A percentile compares a stretch with the other conserved stretches of the same genome.
Evolutionary conservation across 2,888 invertebrate species (phyloP).

Genomic region (Eupithecia inturbata): DNA sequence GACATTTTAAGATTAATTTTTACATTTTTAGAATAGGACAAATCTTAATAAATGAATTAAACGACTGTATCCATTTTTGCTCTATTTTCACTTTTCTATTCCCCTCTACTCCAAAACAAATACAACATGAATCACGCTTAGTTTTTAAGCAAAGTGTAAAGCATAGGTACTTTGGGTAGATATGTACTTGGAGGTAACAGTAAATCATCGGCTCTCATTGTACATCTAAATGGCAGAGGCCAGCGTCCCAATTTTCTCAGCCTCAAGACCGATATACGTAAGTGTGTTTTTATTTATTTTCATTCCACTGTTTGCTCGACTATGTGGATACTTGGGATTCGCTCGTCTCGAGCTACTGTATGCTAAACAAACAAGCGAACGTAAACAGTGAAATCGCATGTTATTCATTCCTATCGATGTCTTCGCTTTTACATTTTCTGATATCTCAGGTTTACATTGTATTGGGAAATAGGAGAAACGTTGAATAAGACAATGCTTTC

Average conservation of each 20-base stretch:
- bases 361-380: conserved; percentile 69
- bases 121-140: too few relatives aligned
- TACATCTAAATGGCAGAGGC: background rate
- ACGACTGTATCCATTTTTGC: too few relatives aligned
- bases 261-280: conserved; percentile 26
- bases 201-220: background rate
- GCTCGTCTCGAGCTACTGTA: conserved; percentile 58
- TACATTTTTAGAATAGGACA: too few relatives aligned
- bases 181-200: background rate
- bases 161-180: too few relatives aligned
- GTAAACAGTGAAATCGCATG: conserved; percentile 73
- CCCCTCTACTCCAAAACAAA: too few relatives aligned
- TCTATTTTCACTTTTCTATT: too few relatives aligned
- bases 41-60: too few relatives aligned
- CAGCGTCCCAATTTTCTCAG: conserved; percentile 1
- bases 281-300: conserved; percentile 60
- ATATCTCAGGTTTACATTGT: conserved; percentile 37
- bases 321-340: conserved; percentile 51
- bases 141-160: too few relatives aligned
- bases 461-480: conserved; percentile 22
- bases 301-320: conserved; percentile 62
- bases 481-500: conserved; percentile 10
- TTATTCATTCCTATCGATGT: conserved; percentile 69
- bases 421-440: conserved; percentile 40
- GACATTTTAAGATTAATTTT: background rate